Percentiles rank a stretch among this genome's conserved stretches.
Conservation (phyloP, 2,888 invertebrate genomes). For the Spodoptera exigua region DNA sequence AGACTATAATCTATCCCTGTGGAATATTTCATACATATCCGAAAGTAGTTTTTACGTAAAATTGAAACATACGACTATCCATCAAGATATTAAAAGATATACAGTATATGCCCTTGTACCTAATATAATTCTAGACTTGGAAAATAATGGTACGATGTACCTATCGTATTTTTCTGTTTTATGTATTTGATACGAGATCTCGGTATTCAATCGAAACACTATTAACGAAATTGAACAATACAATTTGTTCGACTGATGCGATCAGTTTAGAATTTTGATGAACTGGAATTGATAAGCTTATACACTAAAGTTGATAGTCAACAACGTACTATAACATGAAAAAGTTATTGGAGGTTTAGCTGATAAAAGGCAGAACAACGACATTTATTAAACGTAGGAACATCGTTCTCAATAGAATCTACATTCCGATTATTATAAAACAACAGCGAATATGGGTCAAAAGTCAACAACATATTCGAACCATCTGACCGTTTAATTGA, state of each 20-base stretch:
- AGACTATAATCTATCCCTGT: too few relatives aligned
- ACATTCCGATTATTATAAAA: neutral
- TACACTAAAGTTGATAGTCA: neutral
- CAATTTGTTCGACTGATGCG: conserved; percentile 13
- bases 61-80: too few relatives aligned
- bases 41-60: too few relatives aligned
- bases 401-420: neutral
- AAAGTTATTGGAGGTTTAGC: neutral
- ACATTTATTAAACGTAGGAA: neutral
- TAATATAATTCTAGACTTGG: too few relatives aligned
- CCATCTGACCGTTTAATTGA: conserved; percentile 29
- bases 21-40: too few relatives aligned
- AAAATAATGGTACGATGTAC: conserved; percentile 26
- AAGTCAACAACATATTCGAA: too few relatives aligned
- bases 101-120: too few relatives aligned
- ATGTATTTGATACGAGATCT: conserved; percentile 33
- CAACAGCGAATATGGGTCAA: conserved; percentile 20
- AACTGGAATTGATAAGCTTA: conserved; percentile 8
- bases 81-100: too few relatives aligned
- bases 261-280: conserved; percentile 25
- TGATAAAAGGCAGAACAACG: neutral
- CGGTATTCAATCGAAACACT: conserved; percentile 27
- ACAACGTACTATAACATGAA: conserved; percentile 1
- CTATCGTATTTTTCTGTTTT: conserved; percentile 6
- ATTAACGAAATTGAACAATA: conserved; percentile 38